phyloP scores from a whole-genome alignment of 2,113 vertebrate species.

The Galbula dea region DNA sequence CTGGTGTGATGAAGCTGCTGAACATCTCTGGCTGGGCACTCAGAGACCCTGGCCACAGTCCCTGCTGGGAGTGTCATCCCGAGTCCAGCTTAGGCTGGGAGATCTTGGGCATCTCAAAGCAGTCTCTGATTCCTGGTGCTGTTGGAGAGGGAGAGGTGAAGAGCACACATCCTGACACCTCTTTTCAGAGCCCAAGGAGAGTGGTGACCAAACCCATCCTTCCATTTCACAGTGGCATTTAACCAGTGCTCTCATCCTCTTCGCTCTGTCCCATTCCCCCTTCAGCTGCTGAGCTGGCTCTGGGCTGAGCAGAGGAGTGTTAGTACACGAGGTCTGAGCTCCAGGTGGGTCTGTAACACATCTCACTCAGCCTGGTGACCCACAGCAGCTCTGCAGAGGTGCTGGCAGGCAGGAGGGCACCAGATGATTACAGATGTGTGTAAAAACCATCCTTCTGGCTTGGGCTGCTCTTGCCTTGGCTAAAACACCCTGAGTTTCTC shows the following conservation, averaged over 20 bases:
- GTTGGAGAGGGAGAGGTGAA: not conserved
- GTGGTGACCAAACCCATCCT: not conserved
- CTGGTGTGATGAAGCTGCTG: not conserved
- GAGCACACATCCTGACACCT: not conserved
- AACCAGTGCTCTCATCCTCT: not conserved
- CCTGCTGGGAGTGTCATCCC: too few relatives aligned
- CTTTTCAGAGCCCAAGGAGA: not conserved
- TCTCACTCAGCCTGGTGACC: not conserved
- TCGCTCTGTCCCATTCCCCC: too few relatives aligned
- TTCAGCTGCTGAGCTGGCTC: not conserved
- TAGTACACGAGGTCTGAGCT: too few relatives aligned
- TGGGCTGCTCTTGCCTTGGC: slow-evolving; percentile 15
- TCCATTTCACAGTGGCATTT: not conserved
- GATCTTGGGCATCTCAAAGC: not conserved
- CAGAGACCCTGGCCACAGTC: not conserved
- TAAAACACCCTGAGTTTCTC: not conserved
- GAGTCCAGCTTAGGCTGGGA: not conserved
- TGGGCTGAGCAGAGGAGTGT: not conserved
- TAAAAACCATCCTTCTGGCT: not conserved
- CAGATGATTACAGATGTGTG: not conserved
- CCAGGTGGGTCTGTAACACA: too few relatives aligned
- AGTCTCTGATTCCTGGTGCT: not conserved
- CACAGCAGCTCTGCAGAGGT: not conserved
- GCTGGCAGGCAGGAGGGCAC: slow-evolving; percentile 4
- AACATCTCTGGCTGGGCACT: not conserved